Evolutionary conservation across 2,797 vertebrate genomes (phyloP).

Genomic region (Gallinago nigripennis): DNA sequence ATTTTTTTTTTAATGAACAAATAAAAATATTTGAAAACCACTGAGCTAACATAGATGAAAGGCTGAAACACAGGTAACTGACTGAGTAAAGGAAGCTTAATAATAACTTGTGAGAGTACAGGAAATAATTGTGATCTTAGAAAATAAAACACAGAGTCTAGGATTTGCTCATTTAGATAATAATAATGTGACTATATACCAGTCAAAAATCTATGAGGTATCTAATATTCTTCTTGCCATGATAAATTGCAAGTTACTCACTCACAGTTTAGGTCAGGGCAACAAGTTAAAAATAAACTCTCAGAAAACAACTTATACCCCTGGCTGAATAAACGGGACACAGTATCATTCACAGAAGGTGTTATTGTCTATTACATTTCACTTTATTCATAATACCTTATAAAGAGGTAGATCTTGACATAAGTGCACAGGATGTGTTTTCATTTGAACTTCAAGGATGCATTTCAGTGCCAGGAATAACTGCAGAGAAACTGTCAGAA

Average conservation of each 20-base stretch:
- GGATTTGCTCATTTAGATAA: background rate
- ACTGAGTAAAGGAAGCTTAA: background rate
- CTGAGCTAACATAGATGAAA: background rate
- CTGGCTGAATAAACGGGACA: background rate
- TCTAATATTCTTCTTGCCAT: background rate
- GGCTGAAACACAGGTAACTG: background rate
- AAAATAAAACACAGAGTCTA: background rate
- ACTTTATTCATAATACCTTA: background rate
- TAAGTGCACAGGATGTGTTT: background rate
- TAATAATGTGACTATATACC: background rate
- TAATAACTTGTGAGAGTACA: background rate
- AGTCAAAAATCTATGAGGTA: background rate
- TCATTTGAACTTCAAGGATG: background rate
- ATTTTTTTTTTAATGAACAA: background rate
- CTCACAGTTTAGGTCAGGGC: background rate
- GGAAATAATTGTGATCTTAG: background rate
- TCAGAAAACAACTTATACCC: background rate
- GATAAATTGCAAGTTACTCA: background rate
- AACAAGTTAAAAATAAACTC: background rate
- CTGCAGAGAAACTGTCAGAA: background rate
- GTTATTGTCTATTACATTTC: background rate
- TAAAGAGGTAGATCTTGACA: background rate
- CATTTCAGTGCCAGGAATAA: background rate
- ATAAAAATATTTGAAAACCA: background rate
- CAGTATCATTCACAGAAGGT: background rate